Evolutionary conservation across 2,797 vertebrate genomes (phyloP).

Genomic region (Potorous gilbertii): DNA sequence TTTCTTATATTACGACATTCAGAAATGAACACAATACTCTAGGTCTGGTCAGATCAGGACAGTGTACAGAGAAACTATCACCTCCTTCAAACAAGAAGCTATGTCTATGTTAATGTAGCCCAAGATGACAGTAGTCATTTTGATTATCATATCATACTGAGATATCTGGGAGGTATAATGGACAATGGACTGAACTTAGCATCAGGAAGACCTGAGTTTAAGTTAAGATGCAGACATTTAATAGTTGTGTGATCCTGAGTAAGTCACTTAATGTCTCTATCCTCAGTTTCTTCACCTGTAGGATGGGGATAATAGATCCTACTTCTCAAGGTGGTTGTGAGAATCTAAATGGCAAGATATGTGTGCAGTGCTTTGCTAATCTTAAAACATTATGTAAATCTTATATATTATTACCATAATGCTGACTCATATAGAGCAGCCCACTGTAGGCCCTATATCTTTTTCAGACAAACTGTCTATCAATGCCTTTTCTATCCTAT

Average conservation of each 20-base stretch:
- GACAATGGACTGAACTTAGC: not conserved
- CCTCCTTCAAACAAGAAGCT: not conserved
- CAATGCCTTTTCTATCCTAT: not conserved
- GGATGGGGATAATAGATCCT: not conserved
- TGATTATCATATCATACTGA: not conserved
- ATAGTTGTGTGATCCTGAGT: not conserved
- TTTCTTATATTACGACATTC: not conserved
- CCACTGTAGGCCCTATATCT: not conserved
- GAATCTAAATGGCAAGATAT: not conserved
- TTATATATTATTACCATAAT: not conserved
- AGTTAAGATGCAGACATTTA: not conserved
- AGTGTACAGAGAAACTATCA: not conserved
- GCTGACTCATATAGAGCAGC: not conserved
- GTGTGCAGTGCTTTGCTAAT: not conserved
- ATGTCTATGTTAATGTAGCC: not conserved
- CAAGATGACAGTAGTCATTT: not conserved
- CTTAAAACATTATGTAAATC: not conserved
- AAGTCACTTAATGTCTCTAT: not conserved
- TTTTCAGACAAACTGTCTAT: not conserved
- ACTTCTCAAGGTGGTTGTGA: not conserved
- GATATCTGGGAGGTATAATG: not conserved
- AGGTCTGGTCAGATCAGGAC: not conserved
- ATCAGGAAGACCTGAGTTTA: not conserved
- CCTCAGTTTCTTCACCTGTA: not conserved
- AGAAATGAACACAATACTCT: not conserved